Conservation (phyloP, 1,140 invertebrate genomes). For the Scaptomyza pallida region DNA sequence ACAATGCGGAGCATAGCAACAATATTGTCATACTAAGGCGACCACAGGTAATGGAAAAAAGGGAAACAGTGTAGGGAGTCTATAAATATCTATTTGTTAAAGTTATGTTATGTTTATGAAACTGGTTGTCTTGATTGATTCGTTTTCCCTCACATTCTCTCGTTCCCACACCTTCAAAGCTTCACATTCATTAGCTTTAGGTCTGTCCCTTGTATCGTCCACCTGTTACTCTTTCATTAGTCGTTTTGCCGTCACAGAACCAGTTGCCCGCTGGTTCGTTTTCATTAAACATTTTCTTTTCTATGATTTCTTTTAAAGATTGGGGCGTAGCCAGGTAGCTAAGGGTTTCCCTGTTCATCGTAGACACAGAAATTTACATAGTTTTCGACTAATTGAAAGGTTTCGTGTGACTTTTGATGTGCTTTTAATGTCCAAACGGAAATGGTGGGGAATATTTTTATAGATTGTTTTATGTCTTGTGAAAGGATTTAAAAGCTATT, state of each 20-base stretch:
- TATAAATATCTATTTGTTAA: constrained; percentile 19
- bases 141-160: constrained; percentile 24
- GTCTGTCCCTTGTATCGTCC: constrained; percentile 16
- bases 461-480: background rate
- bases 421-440: constrained; percentile 39
- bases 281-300: constrained; percentile 21
- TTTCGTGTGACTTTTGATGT: constrained; percentile 17
- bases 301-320: constrained; percentile 36
- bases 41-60: too few species aligned
- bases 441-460: constrained; percentile 12
- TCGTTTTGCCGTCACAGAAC: constrained; percentile 2
- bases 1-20: constrained; percentile 64
- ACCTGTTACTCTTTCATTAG: constrained; percentile 48
- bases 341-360: constrained; percentile 15
- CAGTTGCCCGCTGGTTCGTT: background rate
- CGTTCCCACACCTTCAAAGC: constrained; percentile 54
- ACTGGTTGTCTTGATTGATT: constrained; percentile 52
- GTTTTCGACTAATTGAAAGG: constrained; percentile 43
- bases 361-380: constrained; percentile 47
- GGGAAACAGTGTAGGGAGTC: too few species aligned
- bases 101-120: constrained; percentile 17
- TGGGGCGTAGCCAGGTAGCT: constrained; percentile 41
- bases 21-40: constrained; percentile 47
- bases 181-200: constrained; percentile 57
- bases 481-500: constrained; percentile 9